Evolutionary conservation across 1,140 invertebrate species (phyloP), one percentile per base, ranked within the genome.

Genomic region (Micrasema longulum): DNA sequence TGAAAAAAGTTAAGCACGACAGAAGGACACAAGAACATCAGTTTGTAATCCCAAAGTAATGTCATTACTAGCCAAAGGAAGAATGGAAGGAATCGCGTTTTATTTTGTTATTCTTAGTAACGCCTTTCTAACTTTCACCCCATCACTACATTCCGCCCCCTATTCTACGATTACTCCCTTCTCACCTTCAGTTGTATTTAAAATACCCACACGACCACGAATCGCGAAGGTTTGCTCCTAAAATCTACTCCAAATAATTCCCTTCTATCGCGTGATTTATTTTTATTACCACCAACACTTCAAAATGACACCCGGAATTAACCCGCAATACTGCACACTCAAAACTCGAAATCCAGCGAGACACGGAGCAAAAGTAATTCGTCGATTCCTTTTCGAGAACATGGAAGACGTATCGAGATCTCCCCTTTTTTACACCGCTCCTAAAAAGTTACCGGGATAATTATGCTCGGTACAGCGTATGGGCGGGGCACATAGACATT

Each of bases 241-340:
- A 57, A 60, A 60, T 60, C 52, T 52, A 14, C 48, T 55, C 55
- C 31, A 36, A 38, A n/a, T n/a, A n/a, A 38, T 31, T 22, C 31
- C 31, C 36, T 35, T 14, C 60, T n/a, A 26, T 63, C 7, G 23
- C 60, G 60, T 63, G 60, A 63, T 63, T 63, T 31, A 63, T 63
- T 63, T 63, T 63, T 63, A 63, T 63, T 63, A 63, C 60, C 43
- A 38, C 38, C 22, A 63, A 63, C 60, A 63, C 60, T 63, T 63
- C 60, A 31, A 63, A 63, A 63, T 63, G 60, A 63, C 60, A 63
- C 60, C 60, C 60, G 60, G 26, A 63, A 63, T 63, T 47, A 45
- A 23, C 36, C 12, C 22, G n/a, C 12, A 23, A 31, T 53, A n/a
- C 26, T 2, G n/a, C 9, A 10, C 18, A 4, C 14, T 18, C 31